These are phyloP conservation scores for Lophius americanus DNA, from an alignment of 2,797 vertebrate genomes.

Conservation along the genomic window DNA sequence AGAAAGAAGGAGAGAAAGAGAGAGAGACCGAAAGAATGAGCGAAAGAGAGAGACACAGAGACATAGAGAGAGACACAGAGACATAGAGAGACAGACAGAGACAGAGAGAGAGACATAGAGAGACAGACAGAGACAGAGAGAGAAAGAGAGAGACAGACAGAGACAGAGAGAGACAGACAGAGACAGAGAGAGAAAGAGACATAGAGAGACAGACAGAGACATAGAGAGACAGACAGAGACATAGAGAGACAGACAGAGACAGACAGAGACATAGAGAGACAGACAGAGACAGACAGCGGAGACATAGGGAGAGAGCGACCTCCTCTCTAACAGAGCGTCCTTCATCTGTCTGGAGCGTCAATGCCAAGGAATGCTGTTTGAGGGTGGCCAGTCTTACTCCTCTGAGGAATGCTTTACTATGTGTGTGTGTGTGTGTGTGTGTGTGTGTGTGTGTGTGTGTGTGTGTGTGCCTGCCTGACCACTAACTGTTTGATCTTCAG, in stretches of 20 bases:
- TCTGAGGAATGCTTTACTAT: slow-evolving; percentile 68
- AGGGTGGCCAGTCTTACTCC: slow-evolving; percentile 73
- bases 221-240: too few relatives aligned
- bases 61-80: slow-evolving; percentile 11
- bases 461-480: slow-evolving; percentile 1
- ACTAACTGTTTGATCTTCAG: too few relatives aligned
- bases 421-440: slow-evolving; percentile 31
- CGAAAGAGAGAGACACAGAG: not conserved
- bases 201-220: not conserved
- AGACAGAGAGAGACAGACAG: slow-evolving; percentile 17
- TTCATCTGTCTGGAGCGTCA: slow-evolving; percentile 75
- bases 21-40: too few relatives aligned
- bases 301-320: slow-evolving; percentile 29
- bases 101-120: not conserved
- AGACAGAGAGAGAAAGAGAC: slow-evolving; percentile 15
- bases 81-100: slow-evolving; percentile 16
- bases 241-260: too few relatives aligned
- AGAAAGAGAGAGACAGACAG: slow-evolving; percentile 15
- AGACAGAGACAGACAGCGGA: slow-evolving; percentile 14
- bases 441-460: slow-evolving; percentile 34
- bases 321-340: slow-evolving; percentile 76
- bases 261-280: slow-evolving; percentile 1
- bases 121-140: too few relatives aligned
- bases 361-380: slow-evolving; percentile 79
- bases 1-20: too few relatives aligned